These are phyloP conservation scores for Steinernema scapterisci DNA, from an alignment of 2,888 invertebrate species.

Conservation along the genomic window DNA sequence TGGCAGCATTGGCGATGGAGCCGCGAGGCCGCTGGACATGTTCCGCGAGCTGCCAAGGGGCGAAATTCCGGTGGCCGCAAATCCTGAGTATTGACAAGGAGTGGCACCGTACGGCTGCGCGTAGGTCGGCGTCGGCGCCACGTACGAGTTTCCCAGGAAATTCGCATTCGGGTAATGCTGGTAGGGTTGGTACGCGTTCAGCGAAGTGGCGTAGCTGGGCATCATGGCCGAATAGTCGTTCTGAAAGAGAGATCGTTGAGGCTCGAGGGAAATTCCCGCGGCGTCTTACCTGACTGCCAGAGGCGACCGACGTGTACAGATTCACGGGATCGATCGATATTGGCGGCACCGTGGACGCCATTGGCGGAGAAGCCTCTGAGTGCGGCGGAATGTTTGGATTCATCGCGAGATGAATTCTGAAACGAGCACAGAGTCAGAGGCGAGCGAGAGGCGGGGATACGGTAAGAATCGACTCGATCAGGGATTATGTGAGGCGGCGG, in stretches of 20 bases:
- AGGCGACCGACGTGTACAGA: conserved; percentile 23
- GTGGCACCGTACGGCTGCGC: not conserved
- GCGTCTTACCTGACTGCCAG: not conserved
- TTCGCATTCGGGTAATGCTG: conserved; percentile 23
- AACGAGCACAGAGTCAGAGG: not conserved
- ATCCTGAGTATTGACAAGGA: conserved; percentile 1
- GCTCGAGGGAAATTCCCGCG: not conserved
- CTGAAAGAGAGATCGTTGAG: conserved; percentile 3
- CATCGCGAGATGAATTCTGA: conserved; percentile 12
- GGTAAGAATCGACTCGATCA: conserved; percentile 22
- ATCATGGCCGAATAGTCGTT: conserved; percentile 34
- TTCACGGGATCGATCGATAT: conserved; percentile 5
- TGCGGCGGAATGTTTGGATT: conserved; percentile 23
- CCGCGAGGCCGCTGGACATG: not conserved
- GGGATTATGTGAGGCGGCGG: conserved; percentile 1
- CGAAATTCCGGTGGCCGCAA: not conserved
- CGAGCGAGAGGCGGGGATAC: not conserved
- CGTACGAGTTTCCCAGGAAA: conserved; percentile 21
- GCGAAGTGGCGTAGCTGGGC: conserved; percentile 7
- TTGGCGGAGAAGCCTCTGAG: not conserved
- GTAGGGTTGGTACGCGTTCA: conserved; percentile 4
- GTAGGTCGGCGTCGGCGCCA: conserved; percentile 14
- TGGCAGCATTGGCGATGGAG: not conserved
- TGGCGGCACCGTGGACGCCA: conserved; percentile 1
- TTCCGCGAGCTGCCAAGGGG: not conserved